Evolutionary conservation across 2,113 vertebrate genomes (phyloP), one percentile per base, ranked within the genome.

Genomic region (Labeo rohita): DNA sequence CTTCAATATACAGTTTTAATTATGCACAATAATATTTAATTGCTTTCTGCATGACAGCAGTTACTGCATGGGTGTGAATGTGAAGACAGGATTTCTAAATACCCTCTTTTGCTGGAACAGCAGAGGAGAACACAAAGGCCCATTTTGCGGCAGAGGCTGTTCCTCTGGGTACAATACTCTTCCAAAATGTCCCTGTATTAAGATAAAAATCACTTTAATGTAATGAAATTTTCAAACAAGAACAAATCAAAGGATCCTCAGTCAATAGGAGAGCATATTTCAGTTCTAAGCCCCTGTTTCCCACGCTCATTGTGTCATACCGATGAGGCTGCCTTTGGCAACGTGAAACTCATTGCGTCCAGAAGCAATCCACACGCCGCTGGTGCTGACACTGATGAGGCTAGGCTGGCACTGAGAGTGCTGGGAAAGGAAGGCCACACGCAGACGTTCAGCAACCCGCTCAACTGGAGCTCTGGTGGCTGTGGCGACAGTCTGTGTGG

Each of bases 341-440:
- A 98, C 96, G 8, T 99, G 98, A 88, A 99, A 95, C 85, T 97
- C 97, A 1, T 99, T 99, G 89, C 96, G 96, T 80, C 98, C 98
- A 0, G 98, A 99, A 36, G 97, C 98, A 39, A 99, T 96, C 98
- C 98, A 99, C 75, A 99, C 96, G 0, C 98, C 98, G 0, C 93
- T 96, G 87, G 86, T 72, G 86, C 95, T 98, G 89, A 97, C 95
- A 5, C 97, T 96, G 0, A 99, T 95, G 9, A 99, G 95, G 86
- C 96, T 97, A 0, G 98, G 98, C 86, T 99, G 98, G 90, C 96
- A 96, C 89, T 97, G 97, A 0, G 97, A 95, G 90, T 97, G 96
- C 95, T 98, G 98, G 0, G 97, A 97, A 94, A 98, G 96, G 90
- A 99, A 99, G 0, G 97, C 97, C 91, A 96, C 96, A 43, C 97